Conservation (phyloP, 1,140 invertebrate species). For the Acromyrmex heyeri region DNA sequence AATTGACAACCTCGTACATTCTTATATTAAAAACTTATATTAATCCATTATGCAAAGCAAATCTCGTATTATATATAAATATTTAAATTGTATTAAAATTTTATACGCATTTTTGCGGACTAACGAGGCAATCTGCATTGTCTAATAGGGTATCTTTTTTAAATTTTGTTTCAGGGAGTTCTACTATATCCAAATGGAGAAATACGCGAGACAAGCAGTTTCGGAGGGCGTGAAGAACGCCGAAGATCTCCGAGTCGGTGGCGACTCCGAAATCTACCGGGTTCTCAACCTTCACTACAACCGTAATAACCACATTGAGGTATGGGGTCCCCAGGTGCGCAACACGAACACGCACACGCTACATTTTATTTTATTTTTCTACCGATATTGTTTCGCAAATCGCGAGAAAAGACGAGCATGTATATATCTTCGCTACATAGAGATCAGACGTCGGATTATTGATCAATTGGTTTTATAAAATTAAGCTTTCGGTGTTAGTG, state of each 20-base stretch:
- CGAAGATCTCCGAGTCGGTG: constrained; percentile 97
- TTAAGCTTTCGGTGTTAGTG: constrained; percentile 54
- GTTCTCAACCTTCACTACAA: constrained; percentile 99
- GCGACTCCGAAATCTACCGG: constrained; percentile 98
- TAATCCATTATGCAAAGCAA: neutral
- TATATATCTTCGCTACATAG: constrained; percentile 19
- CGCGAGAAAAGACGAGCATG: constrained; percentile 34
- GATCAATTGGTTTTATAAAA: constrained; percentile 7
- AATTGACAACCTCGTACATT: constrained; percentile 24
- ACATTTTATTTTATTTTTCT: constrained; percentile 75
- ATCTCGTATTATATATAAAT: neutral
- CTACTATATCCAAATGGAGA: constrained; percentile 99
- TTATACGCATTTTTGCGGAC: neutral
- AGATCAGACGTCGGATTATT: neutral
- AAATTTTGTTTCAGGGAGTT: constrained; percentile 95
- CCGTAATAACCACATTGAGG: constrained; percentile 99
- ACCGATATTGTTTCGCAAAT: constrained; percentile 38
- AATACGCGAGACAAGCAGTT: constrained; percentile 98
- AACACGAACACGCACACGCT: constrained; percentile 83
- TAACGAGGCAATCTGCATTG: neutral
- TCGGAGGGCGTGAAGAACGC: constrained; percentile 97
- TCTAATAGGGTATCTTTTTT: constrained; percentile 55
- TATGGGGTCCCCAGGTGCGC: constrained; percentile 90
- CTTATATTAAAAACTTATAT: neutral
- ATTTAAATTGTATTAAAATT: neutral